Conservation (phyloP, 2,113 vertebrate species). For the Callopanchax toddi region DNA sequence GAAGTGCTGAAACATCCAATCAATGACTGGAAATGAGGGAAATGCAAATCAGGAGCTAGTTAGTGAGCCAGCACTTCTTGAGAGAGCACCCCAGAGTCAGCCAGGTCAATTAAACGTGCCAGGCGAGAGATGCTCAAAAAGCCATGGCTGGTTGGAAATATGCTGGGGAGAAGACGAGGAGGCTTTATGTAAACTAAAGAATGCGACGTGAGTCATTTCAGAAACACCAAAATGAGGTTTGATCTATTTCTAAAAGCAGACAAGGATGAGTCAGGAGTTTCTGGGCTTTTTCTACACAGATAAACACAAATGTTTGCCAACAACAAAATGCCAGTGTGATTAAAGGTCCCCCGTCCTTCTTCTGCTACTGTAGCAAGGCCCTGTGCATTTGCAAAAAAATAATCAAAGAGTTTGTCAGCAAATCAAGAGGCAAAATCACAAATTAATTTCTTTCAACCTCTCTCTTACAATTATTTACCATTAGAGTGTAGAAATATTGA, state of each 20-base stretch:
- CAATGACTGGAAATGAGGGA: conserved; percentile 71
- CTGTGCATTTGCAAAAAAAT: conserved; percentile 34
- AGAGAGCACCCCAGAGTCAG: conserved; percentile 47
- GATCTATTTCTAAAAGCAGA: conserved; percentile 51
- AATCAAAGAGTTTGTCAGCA: neutral
- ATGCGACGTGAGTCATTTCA: conserved; percentile 26
- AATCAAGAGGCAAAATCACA: neutral
- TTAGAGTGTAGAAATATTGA: too few relatives aligned
- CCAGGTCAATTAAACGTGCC: conserved; percentile 61
- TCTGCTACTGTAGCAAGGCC: conserved; percentile 25
- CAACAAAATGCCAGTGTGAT: conserved; percentile 53
- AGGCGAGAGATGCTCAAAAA: conserved; percentile 31
- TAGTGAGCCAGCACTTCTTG: conserved; percentile 67
- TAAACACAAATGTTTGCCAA: conserved; percentile 51
- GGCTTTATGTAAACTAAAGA: conserved; percentile 33
- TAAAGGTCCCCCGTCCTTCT: conserved; percentile 52
- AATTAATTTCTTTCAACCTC: neutral
- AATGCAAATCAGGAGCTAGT: conserved; percentile 76
- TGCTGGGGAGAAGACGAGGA: conserved; percentile 25
- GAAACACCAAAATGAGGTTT: conserved; percentile 28
- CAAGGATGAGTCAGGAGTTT: conserved; percentile 58
- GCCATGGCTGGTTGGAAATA: conserved; percentile 26
- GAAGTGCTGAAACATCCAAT: conserved; percentile 72
- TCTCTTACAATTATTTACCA: neutral
- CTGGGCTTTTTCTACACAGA: conserved; percentile 47